A percentile compares a stretch with the other conserved stretches of the same genome.
Evolutionary conservation across 2,113 vertebrate genomes (phyloP).

Genomic region (Dasyornis broadbenti): DNA sequence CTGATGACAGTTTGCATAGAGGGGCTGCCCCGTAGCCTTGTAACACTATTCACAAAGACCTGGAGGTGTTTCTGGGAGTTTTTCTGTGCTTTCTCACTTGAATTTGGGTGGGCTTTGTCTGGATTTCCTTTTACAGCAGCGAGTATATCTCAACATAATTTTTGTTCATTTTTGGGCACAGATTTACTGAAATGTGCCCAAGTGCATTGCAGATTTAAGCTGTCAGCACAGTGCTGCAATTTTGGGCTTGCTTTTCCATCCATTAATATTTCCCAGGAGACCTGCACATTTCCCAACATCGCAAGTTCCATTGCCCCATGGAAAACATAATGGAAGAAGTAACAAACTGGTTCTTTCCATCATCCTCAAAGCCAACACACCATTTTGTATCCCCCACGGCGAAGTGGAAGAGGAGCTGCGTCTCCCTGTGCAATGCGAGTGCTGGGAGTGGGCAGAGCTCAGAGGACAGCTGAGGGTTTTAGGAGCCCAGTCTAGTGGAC

Average conservation of each 20-base stretch:
- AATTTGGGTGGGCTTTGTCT: neutral
- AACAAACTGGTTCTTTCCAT: neutral
- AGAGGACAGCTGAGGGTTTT: neutral
- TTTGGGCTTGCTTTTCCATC: neutral
- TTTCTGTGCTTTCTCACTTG: neutral
- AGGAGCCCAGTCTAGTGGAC: neutral
- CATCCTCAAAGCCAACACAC: neutral
- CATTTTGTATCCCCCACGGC: neutral
- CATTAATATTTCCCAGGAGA: neutral
- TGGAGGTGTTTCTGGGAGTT: neutral
- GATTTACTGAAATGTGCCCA: neutral
- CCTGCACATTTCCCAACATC: neutral
- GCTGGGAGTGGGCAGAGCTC: neutral
- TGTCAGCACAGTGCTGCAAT: neutral
- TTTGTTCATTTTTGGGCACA: neutral
- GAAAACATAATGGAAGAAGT: neutral
- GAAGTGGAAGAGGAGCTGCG: neutral
- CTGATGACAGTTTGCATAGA: neutral
- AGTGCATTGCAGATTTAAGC: neutral
- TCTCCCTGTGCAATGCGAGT: accelerated
- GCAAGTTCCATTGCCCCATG: neutral
- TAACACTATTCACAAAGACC: neutral
- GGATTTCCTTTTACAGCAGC: neutral
- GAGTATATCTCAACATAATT: accelerated
- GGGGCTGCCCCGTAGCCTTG: neutral